phyloP scores from a whole-genome alignment of 2,888 invertebrate genomes.

The Antheraea yamamai region DNA sequence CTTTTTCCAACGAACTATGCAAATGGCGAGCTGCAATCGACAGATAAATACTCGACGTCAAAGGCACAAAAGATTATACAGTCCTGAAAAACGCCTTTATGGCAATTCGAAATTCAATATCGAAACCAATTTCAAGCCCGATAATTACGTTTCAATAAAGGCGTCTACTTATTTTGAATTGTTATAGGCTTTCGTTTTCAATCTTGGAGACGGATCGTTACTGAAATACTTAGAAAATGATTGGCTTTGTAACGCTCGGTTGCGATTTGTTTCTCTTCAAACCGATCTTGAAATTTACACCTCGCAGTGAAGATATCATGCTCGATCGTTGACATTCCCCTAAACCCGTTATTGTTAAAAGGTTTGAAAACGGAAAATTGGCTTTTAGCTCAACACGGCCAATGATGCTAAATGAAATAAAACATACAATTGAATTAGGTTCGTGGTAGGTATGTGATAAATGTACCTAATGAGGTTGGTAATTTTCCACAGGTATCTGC shows the following conservation, averaged over 20 bases:
- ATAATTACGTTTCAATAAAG: conserved; percentile 35
- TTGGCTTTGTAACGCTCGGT: conserved; percentile 30
- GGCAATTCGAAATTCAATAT: conserved; percentile 33
- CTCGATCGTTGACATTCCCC: background rate
- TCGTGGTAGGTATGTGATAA: too few relatives aligned
- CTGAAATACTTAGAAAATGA: conserved; percentile 38
- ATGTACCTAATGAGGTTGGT: too few relatives aligned
- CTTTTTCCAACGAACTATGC: conserved; percentile 47
- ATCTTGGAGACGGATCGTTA: conserved; percentile 27
- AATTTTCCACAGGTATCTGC: too few relatives aligned
- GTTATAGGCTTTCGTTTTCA: conserved; percentile 30
- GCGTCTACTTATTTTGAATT: conserved; percentile 27
- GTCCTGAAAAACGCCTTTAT: conserved; percentile 28
- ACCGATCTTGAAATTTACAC: conserved; percentile 24
- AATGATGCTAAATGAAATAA: background rate
- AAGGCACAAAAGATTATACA: conserved; percentile 13
- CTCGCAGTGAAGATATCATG: background rate
- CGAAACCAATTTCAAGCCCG: conserved; percentile 43
- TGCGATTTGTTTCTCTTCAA: conserved; percentile 32
- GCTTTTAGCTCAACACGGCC: background rate
- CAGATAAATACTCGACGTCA: conserved; percentile 42
- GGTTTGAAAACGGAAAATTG: background rate
- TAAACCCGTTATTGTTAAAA: background rate
- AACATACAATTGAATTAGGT: background rate
- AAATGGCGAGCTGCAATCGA: conserved; percentile 46